Conservation (phyloP, 2,888 invertebrate species). For the Selenia dentaria region DNA sequence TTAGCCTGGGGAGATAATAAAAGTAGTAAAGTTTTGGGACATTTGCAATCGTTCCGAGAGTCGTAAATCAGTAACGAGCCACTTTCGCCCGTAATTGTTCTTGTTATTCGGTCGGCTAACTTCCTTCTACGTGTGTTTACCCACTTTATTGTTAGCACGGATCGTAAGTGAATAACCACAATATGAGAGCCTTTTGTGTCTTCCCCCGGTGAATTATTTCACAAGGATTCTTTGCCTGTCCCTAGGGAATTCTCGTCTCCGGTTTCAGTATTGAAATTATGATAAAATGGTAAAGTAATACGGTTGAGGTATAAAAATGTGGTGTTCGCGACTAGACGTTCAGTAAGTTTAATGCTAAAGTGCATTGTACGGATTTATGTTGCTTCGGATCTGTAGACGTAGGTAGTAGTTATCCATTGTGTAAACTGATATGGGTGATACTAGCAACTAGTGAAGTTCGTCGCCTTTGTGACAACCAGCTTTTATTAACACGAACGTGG, state of each 20-base stretch:
- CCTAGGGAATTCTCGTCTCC: conserved; percentile 28
- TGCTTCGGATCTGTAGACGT: conserved; percentile 13
- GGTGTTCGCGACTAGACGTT: conserved; percentile 20
- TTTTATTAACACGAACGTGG: conserved; percentile 15
- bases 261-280: conserved; percentile 38
- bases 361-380: conserved; percentile 34
- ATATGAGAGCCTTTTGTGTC: conserved; percentile 28
- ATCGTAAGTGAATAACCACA: conserved; percentile 30
- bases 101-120: conserved; percentile 43
- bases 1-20: conserved; percentile 24
- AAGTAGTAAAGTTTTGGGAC: conserved; percentile 27
- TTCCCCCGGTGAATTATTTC: conserved; percentile 27
- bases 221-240: conserved; percentile 25
- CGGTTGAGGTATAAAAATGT: conserved; percentile 26
- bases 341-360: conserved; percentile 24
- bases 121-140: conserved; percentile 35
- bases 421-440: conserved; percentile 13
- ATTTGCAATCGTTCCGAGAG: too few relatives aligned
- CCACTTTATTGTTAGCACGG: conserved; percentile 37
- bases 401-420: conserved; percentile 15
- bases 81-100: conserved; percentile 47
- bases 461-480: conserved; percentile 8
- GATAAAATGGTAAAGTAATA: conserved; percentile 34
- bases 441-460: conserved; percentile 12
- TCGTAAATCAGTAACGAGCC: conserved; percentile 46